phyloP scores from a whole-genome alignment of 2,797 vertebrate genomes.

The Myotis findleyi region DNA sequence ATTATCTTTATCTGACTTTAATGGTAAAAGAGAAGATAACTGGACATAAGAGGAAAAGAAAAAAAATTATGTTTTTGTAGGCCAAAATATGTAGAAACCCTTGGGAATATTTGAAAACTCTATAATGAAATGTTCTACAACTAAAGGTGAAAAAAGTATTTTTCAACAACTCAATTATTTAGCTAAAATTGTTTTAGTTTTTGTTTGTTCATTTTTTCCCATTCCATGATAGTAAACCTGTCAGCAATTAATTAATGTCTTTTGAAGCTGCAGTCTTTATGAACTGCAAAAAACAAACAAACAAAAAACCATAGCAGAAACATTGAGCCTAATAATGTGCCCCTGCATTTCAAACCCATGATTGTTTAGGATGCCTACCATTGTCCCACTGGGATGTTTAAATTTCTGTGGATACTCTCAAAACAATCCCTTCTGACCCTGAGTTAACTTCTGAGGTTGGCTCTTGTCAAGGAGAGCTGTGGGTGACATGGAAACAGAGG shows the following conservation, averaged over 20 bases:
- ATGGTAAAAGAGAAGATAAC: constrained; percentile 50
- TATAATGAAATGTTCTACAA: constrained; percentile 54
- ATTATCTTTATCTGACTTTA: constrained; percentile 27
- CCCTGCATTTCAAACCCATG: background rate
- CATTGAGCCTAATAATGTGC: background rate
- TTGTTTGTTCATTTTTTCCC: constrained; percentile 19
- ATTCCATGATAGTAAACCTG: constrained; percentile 52
- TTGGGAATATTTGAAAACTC: constrained; percentile 51
- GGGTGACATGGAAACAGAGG: background rate
- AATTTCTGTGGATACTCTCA: background rate
- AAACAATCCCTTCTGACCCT: constrained; percentile 5
- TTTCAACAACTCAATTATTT: constrained; percentile 52
- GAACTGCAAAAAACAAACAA: background rate
- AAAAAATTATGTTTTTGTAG: constrained; percentile 27
- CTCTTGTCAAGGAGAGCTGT: background rate
- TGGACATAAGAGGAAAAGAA: constrained; percentile 33
- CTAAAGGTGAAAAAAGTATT: constrained; percentile 35
- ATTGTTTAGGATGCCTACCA: background rate
- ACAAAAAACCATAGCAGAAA: background rate
- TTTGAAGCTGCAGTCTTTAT: constrained; percentile 44
- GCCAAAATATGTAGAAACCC: background rate
- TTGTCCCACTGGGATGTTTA: background rate
- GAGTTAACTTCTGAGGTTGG: background rate
- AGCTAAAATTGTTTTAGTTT: constrained; percentile 53
- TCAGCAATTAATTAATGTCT: constrained; percentile 66